Base-by-base conservation (phyloP, 2,113 vertebrate species). In the Chaetodon trifascialis region DNA sequence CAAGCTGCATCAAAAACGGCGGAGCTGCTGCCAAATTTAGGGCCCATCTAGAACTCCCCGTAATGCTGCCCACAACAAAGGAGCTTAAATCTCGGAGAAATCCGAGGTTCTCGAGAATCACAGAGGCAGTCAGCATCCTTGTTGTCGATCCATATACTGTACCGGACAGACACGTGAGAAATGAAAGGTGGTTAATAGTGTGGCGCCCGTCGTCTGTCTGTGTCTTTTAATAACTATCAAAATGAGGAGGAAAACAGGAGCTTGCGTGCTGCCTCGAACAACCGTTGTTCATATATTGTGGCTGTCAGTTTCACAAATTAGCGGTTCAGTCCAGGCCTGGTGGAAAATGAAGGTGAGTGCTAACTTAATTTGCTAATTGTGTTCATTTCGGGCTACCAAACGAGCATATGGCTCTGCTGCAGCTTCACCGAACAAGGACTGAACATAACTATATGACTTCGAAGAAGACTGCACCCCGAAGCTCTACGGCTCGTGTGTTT, bases 331-430 rank as follows among this genome's bases (percentile, higher is more conserved):
- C 52, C 10, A 72, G n/a, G 65, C 56, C 75, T 49, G 56, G 55
- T 54, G 36, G n/a, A 25, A 74, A 84, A 54, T 25, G 64, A 25
- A 74, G 44, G n/a, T 78, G 19, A 21, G 15, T n/a, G 73, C 56
- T 65, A 86, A 89, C 62, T 91, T 64, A 58, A 85, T 92, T 83
- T 73, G 40, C 67, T 38, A 77, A 81, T 19, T 85, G 87, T 91
- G 89, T 59, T 90, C 36, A 52, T 70, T 79, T 73, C 49, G 63
- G 38, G 56, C 44, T 65, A 67, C 36, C 54, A 21, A 78, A 51
- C 46, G 56, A 72, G 19, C 42, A 66, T 82, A 78, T 40, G 10
- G 62, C 69, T 69, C 52, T 67, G 64, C 71, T 47, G 60, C 38
- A 12, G 60, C 25, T 82, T 64, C n/a, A 34, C 30, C 55, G 58